Evolutionary conservation across 2,888 invertebrate genomes (phyloP).

Genomic region (Callyntrura sp.): DNA sequence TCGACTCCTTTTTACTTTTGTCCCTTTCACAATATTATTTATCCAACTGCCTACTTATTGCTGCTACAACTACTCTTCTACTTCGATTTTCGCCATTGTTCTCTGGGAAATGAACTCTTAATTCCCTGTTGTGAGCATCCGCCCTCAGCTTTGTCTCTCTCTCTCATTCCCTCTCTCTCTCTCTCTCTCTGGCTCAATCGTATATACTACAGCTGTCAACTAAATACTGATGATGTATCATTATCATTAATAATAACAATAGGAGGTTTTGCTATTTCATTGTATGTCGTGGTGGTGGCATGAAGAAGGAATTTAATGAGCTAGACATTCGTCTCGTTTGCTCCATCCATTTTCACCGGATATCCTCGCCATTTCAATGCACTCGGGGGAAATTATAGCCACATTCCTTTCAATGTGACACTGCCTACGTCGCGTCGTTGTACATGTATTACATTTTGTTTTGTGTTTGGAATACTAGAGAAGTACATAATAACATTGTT

Average conservation of each 20-base stretch:
- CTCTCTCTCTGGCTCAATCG: neutral
- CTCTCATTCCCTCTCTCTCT: neutral
- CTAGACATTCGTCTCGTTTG: conserved; percentile 69
- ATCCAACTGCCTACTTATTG: conserved; percentile 43
- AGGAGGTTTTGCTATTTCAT: conserved; percentile 59
- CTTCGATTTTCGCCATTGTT: conserved; percentile 67
- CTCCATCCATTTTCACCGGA: conserved; percentile 69
- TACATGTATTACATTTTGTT: conserved; percentile 27
- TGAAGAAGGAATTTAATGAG: conserved; percentile 66
- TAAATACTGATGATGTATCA: conserved; percentile 71
- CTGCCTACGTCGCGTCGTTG: too few species aligned
- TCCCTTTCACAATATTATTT: conserved; percentile 39
- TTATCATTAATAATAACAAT: conserved; percentile 76
- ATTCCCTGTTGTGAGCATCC: conserved; percentile 74
- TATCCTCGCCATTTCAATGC: conserved; percentile 60
- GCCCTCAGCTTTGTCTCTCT: conserved; percentile 38
- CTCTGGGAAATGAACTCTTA: conserved; percentile 75
- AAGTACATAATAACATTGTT: neutral
- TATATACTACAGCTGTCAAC: conserved; percentile 66
- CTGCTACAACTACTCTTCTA: too few species aligned
- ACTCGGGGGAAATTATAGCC: conserved; percentile 49
- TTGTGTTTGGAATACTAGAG: too few species aligned
- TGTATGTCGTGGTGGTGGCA: conserved; percentile 39
- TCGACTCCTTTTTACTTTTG: conserved; percentile 30
- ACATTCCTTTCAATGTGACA: conserved; percentile 50